A percentile compares a stretch with the other conserved stretches of the same genome.
Conservation (phyloP, 2,888 invertebrate species). For the Frankliniella fusca region DNA sequence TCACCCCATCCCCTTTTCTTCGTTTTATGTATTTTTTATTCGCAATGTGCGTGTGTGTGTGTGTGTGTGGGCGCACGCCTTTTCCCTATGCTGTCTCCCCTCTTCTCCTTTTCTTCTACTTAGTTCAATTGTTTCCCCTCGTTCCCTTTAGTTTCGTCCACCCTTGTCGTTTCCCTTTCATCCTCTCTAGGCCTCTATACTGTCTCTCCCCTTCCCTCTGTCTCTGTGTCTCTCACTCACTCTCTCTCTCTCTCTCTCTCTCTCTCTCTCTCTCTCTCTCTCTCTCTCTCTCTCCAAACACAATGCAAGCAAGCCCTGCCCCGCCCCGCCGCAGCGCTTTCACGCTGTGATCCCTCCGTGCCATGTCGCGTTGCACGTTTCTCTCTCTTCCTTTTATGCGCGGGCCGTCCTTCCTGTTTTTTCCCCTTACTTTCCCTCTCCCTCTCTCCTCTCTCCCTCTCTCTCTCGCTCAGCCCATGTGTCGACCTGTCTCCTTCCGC, state of each 20-base stretch:
- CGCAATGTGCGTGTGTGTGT: not conserved
- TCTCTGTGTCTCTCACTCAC: too few relatives aligned
- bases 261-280: not conserved
- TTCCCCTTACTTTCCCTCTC: not conserved
- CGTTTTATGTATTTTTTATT: constrained; percentile 24
- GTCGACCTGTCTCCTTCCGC: too few relatives aligned
- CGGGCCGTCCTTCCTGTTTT: not conserved
- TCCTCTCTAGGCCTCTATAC: not conserved
- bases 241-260: not conserved
- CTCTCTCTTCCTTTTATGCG: not conserved
- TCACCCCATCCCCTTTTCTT: not conserved
- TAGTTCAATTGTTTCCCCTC: not conserved
- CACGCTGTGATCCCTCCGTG: not conserved
- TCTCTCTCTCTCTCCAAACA: not conserved
- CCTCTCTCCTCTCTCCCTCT: not conserved
- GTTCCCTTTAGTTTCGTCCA: not conserved
- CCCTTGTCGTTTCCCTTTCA: too few relatives aligned
- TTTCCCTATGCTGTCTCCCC: not conserved
- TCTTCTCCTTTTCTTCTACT: not conserved
- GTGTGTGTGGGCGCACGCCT: not conserved
- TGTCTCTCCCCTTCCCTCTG: too few relatives aligned
- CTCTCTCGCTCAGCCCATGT: not conserved
- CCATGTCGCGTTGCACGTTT: not conserved
- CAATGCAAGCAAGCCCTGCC: not conserved
- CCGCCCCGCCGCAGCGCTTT: not conserved